phyloP scores from a whole-genome alignment of 2,113 vertebrate genomes.

The Notechis scutatus region DNA sequence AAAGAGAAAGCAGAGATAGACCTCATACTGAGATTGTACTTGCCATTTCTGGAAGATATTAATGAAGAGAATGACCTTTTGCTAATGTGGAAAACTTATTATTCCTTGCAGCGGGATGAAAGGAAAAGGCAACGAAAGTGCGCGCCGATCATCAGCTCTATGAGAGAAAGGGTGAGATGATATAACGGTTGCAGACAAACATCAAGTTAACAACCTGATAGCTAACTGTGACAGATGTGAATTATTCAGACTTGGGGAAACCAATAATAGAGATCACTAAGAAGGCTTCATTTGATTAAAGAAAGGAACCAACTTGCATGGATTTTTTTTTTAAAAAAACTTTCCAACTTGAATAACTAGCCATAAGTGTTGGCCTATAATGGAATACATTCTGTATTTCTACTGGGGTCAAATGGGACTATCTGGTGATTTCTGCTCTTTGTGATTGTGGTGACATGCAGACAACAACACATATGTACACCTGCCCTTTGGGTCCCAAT shows the following conservation, averaged over 20 bases:
- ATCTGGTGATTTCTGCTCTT: neutral
- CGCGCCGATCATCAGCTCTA: neutral
- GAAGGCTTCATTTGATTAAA: neutral
- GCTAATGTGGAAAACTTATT: slow-evolving; percentile 4
- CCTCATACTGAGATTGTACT: neutral
- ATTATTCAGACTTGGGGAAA: neutral
- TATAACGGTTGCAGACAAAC: neutral
- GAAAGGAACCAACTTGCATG: neutral
- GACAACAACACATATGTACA: neutral
- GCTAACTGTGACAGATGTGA: neutral
- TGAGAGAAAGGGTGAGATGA: neutral
- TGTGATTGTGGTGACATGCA: neutral
- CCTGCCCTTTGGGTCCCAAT: neutral
- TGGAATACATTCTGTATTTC: neutral
- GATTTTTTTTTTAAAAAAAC: neutral
- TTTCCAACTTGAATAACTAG: neutral
- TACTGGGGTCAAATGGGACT: neutral
- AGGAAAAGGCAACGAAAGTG: neutral
- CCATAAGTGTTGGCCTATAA: neutral
- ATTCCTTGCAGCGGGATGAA: slow-evolving; percentile 3
- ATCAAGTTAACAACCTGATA: neutral
- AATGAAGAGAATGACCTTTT: slow-evolving; percentile 31
- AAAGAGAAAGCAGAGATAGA: slow-evolving; percentile 21
- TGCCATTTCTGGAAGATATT: slow-evolving; percentile 23
- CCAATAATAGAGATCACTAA: neutral